Percentiles rank a stretch among this genome's conserved stretches.
phyloP scores from a whole-genome alignment of 2,888 invertebrate genomes.

The Agrotis ipsilon region DNA sequence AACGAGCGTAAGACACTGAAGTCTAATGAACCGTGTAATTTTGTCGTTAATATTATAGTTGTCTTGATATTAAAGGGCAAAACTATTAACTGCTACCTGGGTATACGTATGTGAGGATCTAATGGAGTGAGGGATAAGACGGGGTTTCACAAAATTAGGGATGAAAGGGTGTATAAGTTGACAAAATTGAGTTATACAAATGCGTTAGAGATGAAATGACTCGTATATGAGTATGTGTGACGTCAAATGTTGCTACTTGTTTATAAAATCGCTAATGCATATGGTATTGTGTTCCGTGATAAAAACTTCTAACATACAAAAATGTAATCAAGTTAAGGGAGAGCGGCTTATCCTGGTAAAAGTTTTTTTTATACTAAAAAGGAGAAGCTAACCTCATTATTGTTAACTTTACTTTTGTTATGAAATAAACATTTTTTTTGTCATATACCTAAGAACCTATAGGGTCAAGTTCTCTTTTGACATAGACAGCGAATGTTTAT shows the following conservation, averaged over 20 bases:
- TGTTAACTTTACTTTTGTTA: too few relatives aligned
- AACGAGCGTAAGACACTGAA: conserved; percentile 17
- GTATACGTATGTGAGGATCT: conserved; percentile 53
- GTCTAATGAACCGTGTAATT: conserved; percentile 29
- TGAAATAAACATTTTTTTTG: too few relatives aligned
- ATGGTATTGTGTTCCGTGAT: too few relatives aligned
- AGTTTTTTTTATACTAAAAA: too few relatives aligned
- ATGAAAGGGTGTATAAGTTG: conserved; percentile 71
- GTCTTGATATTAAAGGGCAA: conserved; percentile 55
- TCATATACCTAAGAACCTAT: too few relatives aligned
- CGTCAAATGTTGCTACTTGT: conserved; percentile 12
- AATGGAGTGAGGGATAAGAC: conserved; percentile 71
- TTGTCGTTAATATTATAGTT: conserved; percentile 33
- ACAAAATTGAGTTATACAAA: conserved; percentile 68
- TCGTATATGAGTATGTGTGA: conserved; percentile 12
- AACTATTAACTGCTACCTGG: conserved; percentile 56
- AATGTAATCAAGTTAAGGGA: too few relatives aligned
- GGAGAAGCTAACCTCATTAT: too few relatives aligned
- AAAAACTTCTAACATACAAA: too few relatives aligned
- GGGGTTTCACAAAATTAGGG: conserved; percentile 71
- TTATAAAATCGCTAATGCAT: background rate
- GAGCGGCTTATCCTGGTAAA: too few relatives aligned
- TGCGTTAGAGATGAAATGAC: conserved; percentile 43
- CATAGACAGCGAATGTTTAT: too few relatives aligned
- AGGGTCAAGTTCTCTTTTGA: too few relatives aligned